These are phyloP conservation scores for Cynodonichthys magdalenae DNA, from an alignment of 2,797 vertebrate species.

Conservation along the genomic window DNA sequence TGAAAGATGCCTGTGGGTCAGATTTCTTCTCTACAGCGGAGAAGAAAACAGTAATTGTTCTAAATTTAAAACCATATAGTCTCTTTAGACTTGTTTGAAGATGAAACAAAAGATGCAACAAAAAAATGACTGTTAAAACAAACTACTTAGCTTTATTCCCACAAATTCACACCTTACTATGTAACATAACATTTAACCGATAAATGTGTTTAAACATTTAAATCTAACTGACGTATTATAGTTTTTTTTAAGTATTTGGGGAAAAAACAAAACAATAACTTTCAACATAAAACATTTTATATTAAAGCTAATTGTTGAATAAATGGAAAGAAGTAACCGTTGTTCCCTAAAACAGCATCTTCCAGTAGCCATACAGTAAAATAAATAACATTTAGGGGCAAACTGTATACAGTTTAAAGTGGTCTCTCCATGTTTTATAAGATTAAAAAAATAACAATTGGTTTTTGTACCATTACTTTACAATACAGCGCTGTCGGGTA, in stretches of 20 bases:
- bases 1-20: not conserved
- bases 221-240: too few relatives aligned
- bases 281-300: too few relatives aligned
- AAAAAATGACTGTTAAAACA: too few relatives aligned
- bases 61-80: not conserved
- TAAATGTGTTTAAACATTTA: too few relatives aligned
- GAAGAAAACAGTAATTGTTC: conserved; percentile 2
- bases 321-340: conserved; percentile 8
- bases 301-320: not conserved
- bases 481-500: not conserved
- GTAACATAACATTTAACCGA: too few relatives aligned
- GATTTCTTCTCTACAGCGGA: not conserved
- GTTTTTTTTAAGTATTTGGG: too few relatives aligned
- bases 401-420: conserved; percentile 9
- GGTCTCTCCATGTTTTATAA: not conserved
- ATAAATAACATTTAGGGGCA: conserved; percentile 20
- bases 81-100: not conserved
- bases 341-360: conserved; percentile 10
- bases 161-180: too few relatives aligned
- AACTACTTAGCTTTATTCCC: too few relatives aligned
- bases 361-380: conserved; percentile 22
- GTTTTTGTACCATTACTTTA: not conserved
- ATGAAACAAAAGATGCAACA: not conserved
- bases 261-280: too few relatives aligned
- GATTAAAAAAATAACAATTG: not conserved